Conservation (phyloP, 2,797 vertebrate genomes). For the Leucoraja ocellata region DNA sequence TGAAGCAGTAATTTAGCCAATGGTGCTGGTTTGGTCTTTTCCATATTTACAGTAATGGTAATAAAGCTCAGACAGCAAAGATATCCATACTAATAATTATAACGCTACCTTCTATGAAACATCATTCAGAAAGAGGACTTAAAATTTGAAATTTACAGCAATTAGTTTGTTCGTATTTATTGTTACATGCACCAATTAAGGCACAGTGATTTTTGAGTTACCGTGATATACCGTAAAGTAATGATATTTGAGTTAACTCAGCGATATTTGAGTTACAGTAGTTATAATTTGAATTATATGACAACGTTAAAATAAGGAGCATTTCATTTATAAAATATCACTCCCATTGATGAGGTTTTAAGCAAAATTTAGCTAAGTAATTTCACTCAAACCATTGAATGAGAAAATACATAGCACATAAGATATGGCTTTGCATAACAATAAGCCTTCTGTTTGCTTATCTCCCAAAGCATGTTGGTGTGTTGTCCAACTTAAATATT, state of each 20-base stretch:
- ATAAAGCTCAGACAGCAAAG: conserved; percentile 42
- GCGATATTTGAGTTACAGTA: too few species aligned
- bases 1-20: neutral
- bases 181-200: too few species aligned
- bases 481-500: conserved; percentile 1
- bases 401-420: neutral
- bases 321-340: neutral
- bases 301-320: neutral
- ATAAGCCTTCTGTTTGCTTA: neutral
- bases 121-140: neutral
- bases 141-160: neutral
- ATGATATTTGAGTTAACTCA: too few species aligned
- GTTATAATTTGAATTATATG: neutral
- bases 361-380: neutral
- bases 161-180: neutral
- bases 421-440: neutral
- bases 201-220: too few species aligned
- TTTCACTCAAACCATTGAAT: neutral
- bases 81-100: conserved; percentile 44
- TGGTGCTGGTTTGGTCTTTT: conserved; percentile 45
- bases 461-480: neutral
- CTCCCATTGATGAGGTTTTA: neutral
- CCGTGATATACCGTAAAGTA: too few species aligned
- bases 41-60: conserved; percentile 43
- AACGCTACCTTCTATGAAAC: neutral